Base-by-base conservation (phyloP, 2,888 invertebrate species). In the Phengaris arion region DNA sequence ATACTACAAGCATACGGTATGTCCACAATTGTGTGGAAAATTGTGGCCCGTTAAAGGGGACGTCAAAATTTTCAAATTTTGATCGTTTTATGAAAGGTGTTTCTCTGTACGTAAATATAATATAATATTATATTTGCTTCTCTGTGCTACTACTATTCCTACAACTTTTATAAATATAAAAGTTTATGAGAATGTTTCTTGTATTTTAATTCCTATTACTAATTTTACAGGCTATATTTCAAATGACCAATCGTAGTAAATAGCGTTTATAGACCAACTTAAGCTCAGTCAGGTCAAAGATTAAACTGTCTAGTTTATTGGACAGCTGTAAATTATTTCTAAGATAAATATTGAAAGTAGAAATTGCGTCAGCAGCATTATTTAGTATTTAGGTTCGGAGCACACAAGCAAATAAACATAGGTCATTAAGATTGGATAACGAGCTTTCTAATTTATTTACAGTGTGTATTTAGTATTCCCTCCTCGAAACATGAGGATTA, bases 361-460 rank as follows among this genome's bases (percentile, higher is more conserved):
- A 59, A 59, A 22, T 59, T 59, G 59, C 59, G 59, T 59, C 59
- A 59, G 59, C 3, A 52, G 12, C 52, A 48, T 10, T 35, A 35
- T 57, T 57, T 10, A 59, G 59, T 59, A 22, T 12, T 59, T 59
- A 59, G 59, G 22, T 22, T 22, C 35, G 2, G 22, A 59, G 22
- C 22, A 59, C 59, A 59, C 6, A 59, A 7, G 22, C 59, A 59
- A 59, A 59, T 59, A 59, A 59, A 59, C 59, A 10, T 59, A 59
- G 59, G 59, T 59, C 59, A 59, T 59, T 59, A 59, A 59, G 59
- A 59, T 59, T 59, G 59, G 59, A 22, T 59, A 59, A 59, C 22
- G 59, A 59, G 59, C 22, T 59, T 59, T 59, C 59, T 59, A 22
- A 59, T 35, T 59, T 59, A 59, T 9, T 59, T 59, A 59, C 59